Evolutionary conservation across 2,888 invertebrate species (phyloP), one percentile per base, ranked within the genome.

Genomic region (Netelia inedita): DNA sequence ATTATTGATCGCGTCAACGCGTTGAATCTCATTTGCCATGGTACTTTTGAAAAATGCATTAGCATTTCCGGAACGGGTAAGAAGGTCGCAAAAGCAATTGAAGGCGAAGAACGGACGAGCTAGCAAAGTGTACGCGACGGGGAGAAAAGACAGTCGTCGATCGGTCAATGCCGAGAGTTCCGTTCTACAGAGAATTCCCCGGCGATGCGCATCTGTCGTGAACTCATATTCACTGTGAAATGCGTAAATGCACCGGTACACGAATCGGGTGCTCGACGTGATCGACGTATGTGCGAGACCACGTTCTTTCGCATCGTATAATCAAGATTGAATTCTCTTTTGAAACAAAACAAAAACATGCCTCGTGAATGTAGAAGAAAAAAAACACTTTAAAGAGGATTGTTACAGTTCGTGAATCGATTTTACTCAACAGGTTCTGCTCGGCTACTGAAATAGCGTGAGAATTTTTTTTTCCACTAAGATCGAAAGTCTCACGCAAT

Each of bases 201-300:
- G 79, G 65, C 55, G 71, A 65, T 53, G 88, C 89, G 86, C 88
- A 88, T 90, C 89, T 92, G 92, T 84, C 89, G 90, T 21, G 16
- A 23, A 16, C 8, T 91, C 90, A 92, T 91, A 91, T 92, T 90
- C 89, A 86, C 91, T 92, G 93, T 92, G 92, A 92, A 93, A 92
- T 92, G 92, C 89, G 89, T 93, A 92, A 72, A 93, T 91, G 87
- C 88, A 82, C 78, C 75, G 83, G 83, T 82, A 83, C 83, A 63
- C 63, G 63, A 59, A 50, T 55, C 53, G 72, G 73, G 43, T 14
- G 46, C 46, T 46, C 46, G 11, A 46, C 46, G 14, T 46, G 46
- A 46, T 89, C 86, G 88, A 89, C 88, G 86, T 35, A 88, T 89
- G 86, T 82, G 87, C 83, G 87, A 87, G 79, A 85, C 86, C 86